phyloP scores from a whole-genome alignment of 2,797 vertebrate species.

The Cossypha heuglini region DNA sequence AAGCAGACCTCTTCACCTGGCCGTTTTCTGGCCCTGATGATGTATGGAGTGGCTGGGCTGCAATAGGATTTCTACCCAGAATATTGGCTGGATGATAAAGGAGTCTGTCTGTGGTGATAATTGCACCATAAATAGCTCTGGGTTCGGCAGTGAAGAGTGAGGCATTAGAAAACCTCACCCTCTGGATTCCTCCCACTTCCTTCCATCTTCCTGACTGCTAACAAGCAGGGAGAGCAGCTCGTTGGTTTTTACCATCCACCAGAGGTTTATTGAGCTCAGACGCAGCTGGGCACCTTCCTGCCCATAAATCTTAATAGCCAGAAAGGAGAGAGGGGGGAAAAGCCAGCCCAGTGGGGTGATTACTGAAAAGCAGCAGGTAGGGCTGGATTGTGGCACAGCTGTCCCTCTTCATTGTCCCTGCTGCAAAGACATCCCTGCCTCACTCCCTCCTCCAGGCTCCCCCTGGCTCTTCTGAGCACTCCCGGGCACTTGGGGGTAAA shows the following conservation, averaged over 20 bases:
- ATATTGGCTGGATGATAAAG: conserved; percentile 63
- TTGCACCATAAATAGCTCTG: conserved; percentile 49
- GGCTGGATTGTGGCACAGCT: neutral
- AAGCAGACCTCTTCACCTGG: conserved; percentile 1
- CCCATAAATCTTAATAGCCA: conserved; percentile 19
- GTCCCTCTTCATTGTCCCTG: neutral
- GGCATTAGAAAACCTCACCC: conserved; percentile 21
- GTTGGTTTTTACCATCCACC: neutral
- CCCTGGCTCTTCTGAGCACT: neutral
- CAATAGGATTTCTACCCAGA: conserved; percentile 47
- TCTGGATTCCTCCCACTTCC: conserved; percentile 24
- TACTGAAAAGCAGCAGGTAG: neutral
- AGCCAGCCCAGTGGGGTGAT: neutral
- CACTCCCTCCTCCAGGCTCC: neutral
- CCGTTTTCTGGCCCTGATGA: neutral
- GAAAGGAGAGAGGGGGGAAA: neutral
- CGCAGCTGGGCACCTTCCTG: conserved; percentile 1
- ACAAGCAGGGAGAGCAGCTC: conserved; percentile 47
- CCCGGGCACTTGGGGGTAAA: neutral
- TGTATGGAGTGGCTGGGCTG: conserved; percentile 11
- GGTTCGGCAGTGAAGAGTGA: conserved; percentile 8
- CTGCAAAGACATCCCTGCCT: accelerated
- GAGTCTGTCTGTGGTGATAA: conserved; percentile 46
- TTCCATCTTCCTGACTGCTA: conserved; percentile 52
- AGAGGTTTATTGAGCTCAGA: neutral